Evolutionary conservation across 2,797 vertebrate genomes (phyloP), one percentile per base, ranked within the genome.

Genomic region (Helarctos malayanus): DNA sequence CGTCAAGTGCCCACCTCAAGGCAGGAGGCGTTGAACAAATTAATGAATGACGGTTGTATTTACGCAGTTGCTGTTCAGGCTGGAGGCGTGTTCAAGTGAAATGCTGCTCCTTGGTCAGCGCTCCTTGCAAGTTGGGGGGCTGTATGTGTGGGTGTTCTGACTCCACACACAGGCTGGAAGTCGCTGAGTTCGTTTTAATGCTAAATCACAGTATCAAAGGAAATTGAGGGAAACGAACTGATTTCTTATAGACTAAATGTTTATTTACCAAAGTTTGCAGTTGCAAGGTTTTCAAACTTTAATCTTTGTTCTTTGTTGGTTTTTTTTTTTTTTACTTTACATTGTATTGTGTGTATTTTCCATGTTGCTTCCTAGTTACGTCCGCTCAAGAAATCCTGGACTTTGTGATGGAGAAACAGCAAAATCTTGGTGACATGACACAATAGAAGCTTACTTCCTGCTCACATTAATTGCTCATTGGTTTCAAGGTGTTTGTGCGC

Each of bases 401-500:
- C 59, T 78, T 78, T 35, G 56, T n/a, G 14, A 75, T 5, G 16
- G 21, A 75, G 59, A 68, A 47, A 69, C 41, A 21, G n/a, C 27
- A 18, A 25, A 83, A 8, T 79, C 45, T 45, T 41, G 83, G 35
- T 76, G 52, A 49, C 6, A 25, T 57, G 29, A 79, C 56, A 75
- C 2, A 81, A 10, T n/a, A 76, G 47, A 86, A 83, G 35, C 21
- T 32, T 65, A 47, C 4, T 18, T 71, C 52, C 73, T 78, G 15
- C 13, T 68, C 25, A 68, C 3, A 2, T 69, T 32, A 75, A 93
- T 57, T 87, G 35, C 21, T 1, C 8, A 18, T 27, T 68, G n/a
- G 12, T 9, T 15, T 38, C 3, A 35, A 0, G 49, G 5, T 8
- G 8, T 45, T 41, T 49, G 3, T 0, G 23, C 1, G 0, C 3